Evolutionary conservation across 2,113 vertebrate genomes (phyloP).

Genomic region (Scomber colias): DNA sequence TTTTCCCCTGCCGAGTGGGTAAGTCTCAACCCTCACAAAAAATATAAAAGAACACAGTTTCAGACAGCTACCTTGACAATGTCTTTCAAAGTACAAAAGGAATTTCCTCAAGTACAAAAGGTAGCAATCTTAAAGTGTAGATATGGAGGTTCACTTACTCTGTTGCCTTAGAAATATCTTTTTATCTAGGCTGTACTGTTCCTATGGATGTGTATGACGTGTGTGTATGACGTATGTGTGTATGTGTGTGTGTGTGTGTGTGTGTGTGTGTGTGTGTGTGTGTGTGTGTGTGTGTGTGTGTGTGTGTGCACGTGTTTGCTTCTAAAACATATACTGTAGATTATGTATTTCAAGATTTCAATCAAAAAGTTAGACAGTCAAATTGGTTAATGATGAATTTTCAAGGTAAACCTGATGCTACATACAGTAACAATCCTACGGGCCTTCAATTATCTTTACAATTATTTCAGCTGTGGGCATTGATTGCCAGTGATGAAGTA

Average conservation of each 20-base stretch:
- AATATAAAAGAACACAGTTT: slow-evolving; percentile 34
- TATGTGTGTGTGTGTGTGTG: not conserved
- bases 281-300: too few relatives aligned
- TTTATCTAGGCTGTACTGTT: not conserved
- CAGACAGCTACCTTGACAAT: slow-evolving; percentile 42
- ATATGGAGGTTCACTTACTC: slow-evolving; percentile 1
- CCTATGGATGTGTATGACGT: too few relatives aligned
- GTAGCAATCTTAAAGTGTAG: slow-evolving; percentile 25
- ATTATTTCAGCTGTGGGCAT: not conserved
- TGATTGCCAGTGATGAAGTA: too few relatives aligned
- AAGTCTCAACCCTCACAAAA: slow-evolving; percentile 38
- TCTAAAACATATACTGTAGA: too few relatives aligned
- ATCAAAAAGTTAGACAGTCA: too few relatives aligned
- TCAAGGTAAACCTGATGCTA: not conserved
- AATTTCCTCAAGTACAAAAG: slow-evolving; percentile 23
- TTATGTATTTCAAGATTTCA: too few relatives aligned
- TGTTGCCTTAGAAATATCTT: not conserved
- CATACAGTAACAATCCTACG: not conserved
- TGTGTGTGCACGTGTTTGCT: too few relatives aligned
- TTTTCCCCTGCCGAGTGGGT: slow-evolving; percentile 17
- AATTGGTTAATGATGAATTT: too few relatives aligned
- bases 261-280: not conserved
- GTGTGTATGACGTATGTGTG: not conserved
- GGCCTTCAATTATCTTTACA: not conserved
- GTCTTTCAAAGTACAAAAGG: slow-evolving; percentile 15